These are phyloP conservation scores for Albula goreensis DNA, from an alignment of 2,113 vertebrate genomes.

Conservation along the genomic window DNA sequence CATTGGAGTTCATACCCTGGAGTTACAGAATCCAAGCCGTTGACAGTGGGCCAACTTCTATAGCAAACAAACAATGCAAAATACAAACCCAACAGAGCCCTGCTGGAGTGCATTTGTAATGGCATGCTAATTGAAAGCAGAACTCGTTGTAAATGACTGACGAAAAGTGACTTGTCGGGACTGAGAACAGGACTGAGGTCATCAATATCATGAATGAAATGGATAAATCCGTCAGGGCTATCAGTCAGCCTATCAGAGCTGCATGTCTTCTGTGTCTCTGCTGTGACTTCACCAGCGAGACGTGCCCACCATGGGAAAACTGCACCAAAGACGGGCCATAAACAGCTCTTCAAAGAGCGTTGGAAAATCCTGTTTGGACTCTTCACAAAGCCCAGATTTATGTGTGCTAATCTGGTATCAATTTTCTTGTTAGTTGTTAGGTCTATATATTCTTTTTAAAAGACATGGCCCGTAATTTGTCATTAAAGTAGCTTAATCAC, in stretches of 20 bases:
- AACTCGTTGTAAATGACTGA: not conserved
- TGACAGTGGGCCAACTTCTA: not conserved
- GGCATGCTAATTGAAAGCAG: constrained; percentile 6
- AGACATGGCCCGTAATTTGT: constrained; percentile 20
- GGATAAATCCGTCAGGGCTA: not conserved
- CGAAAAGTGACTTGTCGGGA: not conserved
- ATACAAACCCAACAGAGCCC: not conserved
- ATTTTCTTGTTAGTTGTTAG: constrained; percentile 11
- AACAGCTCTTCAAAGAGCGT: not conserved
- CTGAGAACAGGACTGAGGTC: not conserved
- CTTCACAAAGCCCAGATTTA: not conserved
- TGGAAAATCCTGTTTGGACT: not conserved
- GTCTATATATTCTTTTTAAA: constrained; percentile 7
- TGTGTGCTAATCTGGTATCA: constrained; percentile 2
- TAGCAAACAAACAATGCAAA: not conserved
- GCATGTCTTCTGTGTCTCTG: not conserved
- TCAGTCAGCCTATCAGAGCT: not conserved
- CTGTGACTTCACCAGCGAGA: not conserved
- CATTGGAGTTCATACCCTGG: not conserved
- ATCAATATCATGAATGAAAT: not conserved
- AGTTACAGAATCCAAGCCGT: not conserved
- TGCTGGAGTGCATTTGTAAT: not conserved
- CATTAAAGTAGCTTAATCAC: constrained; percentile 6
- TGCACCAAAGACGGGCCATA: not conserved
- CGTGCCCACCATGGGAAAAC: not conserved